phyloP scores from a whole-genome alignment of 2,797 vertebrate species.

The Xenopus petersii region DNA sequence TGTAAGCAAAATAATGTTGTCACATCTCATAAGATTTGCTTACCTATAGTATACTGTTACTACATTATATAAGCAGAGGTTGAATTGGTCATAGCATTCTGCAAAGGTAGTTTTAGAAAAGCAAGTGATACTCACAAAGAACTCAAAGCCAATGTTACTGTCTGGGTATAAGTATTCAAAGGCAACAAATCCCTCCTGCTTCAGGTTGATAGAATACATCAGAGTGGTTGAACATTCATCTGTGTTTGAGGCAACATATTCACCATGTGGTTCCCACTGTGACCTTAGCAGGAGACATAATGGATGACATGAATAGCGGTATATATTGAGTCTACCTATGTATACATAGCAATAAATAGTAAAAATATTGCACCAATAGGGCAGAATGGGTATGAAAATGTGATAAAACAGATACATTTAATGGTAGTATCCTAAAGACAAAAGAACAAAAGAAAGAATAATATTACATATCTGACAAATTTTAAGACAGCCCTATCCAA shows the following conservation, averaged over 20 bases:
- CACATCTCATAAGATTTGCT: no score
- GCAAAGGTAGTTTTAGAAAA: neutral
- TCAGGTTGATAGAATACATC: conserved; percentile 87
- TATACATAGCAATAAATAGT: no score
- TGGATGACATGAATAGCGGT: neutral
- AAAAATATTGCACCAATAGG: no score
- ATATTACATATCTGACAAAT: no score
- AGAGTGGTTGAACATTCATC: conserved; percentile 90
- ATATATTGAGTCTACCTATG: no score
- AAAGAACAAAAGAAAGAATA: neutral
- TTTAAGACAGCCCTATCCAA: no score
- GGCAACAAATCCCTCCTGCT: conserved; percentile 80
- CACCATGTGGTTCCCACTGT: conserved; percentile 81
- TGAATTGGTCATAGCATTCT: neutral
- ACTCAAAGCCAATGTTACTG: conserved; percentile 88
- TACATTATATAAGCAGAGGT: neutral
- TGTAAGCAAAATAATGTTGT: no score
- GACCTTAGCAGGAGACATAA: conserved; percentile 68
- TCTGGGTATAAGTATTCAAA: conserved; percentile 93
- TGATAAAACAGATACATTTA: no score
- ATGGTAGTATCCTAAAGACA: no score
- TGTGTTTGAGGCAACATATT: conserved; percentile 86
- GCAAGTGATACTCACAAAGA: conserved; percentile 77
- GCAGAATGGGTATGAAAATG: no score
- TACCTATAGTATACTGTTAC: no score